Percentiles rank a stretch among this genome's conserved stretches.
Evolutionary conservation across 2,797 vertebrate species (phyloP).

Genomic region (Etheostoma nigrum): DNA sequence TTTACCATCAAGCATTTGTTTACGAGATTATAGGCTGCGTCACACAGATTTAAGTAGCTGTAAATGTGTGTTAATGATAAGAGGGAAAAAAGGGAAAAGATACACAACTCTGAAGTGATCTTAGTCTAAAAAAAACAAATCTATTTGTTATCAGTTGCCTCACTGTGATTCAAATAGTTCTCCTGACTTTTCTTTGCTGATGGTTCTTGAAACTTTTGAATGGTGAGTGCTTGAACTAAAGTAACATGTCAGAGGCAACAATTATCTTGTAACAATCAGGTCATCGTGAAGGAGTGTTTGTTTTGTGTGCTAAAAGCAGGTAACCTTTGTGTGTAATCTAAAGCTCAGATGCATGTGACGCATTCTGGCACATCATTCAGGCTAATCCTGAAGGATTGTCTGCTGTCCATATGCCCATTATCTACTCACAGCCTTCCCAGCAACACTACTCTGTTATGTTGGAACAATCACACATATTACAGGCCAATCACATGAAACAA

Average conservation of each 20-base stretch:
- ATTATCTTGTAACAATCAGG: neutral
- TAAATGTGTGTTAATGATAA: conserved; percentile 33
- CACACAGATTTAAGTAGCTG: conserved; percentile 50
- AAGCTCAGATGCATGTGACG: conserved; percentile 74
- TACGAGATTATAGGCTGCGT: conserved; percentile 70
- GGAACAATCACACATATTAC: neutral
- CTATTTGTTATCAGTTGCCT: neutral
- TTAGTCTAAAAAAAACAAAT: conserved; percentile 10
- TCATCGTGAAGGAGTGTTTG: conserved; percentile 2
- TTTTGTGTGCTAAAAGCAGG: conserved; percentile 55
- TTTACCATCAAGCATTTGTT: conserved; percentile 60
- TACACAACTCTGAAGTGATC: neutral
- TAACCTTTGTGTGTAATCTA: conserved; percentile 80
- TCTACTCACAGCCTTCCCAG: conserved; percentile 58
- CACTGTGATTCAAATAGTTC: neutral
- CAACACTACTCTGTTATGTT: conserved; percentile 20
- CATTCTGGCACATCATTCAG: conserved; percentile 71
- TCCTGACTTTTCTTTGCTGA: neutral
- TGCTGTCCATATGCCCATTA: conserved; percentile 83
- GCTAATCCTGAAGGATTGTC: conserved; percentile 86
- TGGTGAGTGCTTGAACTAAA: neutral
- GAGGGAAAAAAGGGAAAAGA: conserved; percentile 1
- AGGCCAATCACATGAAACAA: neutral
- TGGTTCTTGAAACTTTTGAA: neutral
- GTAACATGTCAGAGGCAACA: neutral